Evolutionary conservation across 2,888 invertebrate species (phyloP).

Genomic region (Leuctra nigra): DNA sequence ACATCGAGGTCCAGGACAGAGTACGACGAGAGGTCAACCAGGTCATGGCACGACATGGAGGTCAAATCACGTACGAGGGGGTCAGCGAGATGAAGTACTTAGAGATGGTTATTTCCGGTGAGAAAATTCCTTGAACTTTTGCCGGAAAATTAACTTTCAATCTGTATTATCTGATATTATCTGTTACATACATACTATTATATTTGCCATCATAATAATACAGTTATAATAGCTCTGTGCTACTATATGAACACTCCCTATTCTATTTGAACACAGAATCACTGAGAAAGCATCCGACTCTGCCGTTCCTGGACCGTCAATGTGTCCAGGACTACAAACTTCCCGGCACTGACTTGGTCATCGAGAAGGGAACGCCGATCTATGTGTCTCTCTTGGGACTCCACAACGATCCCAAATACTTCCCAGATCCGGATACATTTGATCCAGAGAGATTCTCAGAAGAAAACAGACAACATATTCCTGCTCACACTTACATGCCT

Average conservation of each 20-base stretch:
- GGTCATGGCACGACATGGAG: slow-evolving; percentile 22
- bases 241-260: no score
- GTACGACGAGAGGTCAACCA: slow-evolving; percentile 31
- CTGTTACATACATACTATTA: no score
- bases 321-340: slow-evolving; percentile 27
- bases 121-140: no score
- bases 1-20: slow-evolving; percentile 31
- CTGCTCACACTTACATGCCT: no score
- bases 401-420: slow-evolving; percentile 17
- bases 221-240: no score
- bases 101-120: slow-evolving; percentile 29
- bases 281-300: slow-evolving; percentile 7
- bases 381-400: slow-evolving; percentile 13
- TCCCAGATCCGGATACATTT: no score
- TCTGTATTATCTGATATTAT: no score
- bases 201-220: no score
- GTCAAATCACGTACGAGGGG: no score
- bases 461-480: not conserved
- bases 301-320: slow-evolving; percentile 14
- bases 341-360: slow-evolving; percentile 29
- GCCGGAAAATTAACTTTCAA: no score
- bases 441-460: slow-evolving; percentile 28
- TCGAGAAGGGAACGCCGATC: slow-evolving; percentile 31
- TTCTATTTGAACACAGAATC: no score
- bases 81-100: no score